Base-by-base conservation (phyloP, 2,888 invertebrate species). In the Ditula angustiorana region DNA sequence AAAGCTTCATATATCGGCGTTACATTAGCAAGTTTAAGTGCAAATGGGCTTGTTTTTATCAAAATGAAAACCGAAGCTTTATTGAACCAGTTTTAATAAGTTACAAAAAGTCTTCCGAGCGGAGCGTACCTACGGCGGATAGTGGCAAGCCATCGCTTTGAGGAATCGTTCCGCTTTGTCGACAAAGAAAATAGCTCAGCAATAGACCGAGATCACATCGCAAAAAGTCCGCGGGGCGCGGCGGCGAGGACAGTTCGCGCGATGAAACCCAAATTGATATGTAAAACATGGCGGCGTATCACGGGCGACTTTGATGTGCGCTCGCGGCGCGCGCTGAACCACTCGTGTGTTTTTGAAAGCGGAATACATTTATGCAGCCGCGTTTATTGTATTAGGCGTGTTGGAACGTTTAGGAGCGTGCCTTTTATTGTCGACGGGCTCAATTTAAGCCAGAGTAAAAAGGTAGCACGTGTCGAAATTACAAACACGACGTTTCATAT, bases 311-410 rank as follows among this genome's bases (percentile, higher is more conserved):
- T 64, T 64, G 64, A 64, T 64, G 64, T 59, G 41, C 50, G 57
- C 35, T 16, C 13, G 35, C 21, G 50, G 63, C 19, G 35, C 46
- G 50, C 19, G 35, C 46, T 41, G 46, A 64, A 24, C 53, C 64
- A 53, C 59, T 53, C 52, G 53, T 52, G 63, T 58, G 58, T 58
- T 63, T 26, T 44, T 44, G 35, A 64, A 52, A 35, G 46, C 52
- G 53, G 37, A 64, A 64, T 53, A 47, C 44, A 59, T 64, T 64
- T 64, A 64, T 64, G 64, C 33, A 63, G 63, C 44, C 33, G 35
- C 55, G 56, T 62, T 37, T 57, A 62, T 62, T 63, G 44, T 52
- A 58, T 58, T 58, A 63, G 33, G 63, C 52, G 44, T 33, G 63
- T 24, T 10, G 63, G 30, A 41, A 57, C 57, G 62, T 62, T 57